Evolutionary conservation across 2,113 vertebrate genomes (phyloP).

Genomic region (Cettia cetti): DNA sequence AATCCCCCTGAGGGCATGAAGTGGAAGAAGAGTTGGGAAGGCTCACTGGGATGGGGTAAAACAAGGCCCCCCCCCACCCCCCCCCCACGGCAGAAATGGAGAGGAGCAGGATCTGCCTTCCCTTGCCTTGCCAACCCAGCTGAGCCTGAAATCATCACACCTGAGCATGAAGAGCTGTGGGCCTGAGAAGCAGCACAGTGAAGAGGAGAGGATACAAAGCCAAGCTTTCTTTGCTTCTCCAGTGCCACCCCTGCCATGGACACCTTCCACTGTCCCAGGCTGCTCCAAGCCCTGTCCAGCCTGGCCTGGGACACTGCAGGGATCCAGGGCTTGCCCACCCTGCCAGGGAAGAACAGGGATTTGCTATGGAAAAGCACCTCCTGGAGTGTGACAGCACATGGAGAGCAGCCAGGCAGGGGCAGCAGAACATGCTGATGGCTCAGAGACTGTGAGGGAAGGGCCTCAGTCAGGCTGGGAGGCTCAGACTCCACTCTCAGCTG

Average conservation of each 20-base stretch:
- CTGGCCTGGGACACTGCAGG: neutral
- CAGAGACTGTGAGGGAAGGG: neutral
- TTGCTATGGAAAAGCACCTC: neutral
- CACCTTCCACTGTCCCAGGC: rapidly evolving
- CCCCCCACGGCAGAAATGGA: neutral
- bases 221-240: neutral
- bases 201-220: neutral
- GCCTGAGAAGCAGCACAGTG: neutral
- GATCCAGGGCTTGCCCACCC: neutral
- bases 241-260: neutral
- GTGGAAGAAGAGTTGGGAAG: neutral
- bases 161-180: rapidly evolving
- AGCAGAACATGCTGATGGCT: neutral
- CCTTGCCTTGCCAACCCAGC: neutral
- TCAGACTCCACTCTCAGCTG: neutral
- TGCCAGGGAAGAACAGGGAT: neutral
- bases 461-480: neutral
- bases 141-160: neutral
- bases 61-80: neutral
- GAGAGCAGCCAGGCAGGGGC: neutral
- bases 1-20: neutral
- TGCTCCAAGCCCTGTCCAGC: rapidly evolving
- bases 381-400: rapidly evolving
- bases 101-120: neutral
- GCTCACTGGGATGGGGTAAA: neutral